These are phyloP conservation scores for Fistularia commersonii DNA, from an alignment of 2,797 vertebrate species.

Conservation along the genomic window DNA sequence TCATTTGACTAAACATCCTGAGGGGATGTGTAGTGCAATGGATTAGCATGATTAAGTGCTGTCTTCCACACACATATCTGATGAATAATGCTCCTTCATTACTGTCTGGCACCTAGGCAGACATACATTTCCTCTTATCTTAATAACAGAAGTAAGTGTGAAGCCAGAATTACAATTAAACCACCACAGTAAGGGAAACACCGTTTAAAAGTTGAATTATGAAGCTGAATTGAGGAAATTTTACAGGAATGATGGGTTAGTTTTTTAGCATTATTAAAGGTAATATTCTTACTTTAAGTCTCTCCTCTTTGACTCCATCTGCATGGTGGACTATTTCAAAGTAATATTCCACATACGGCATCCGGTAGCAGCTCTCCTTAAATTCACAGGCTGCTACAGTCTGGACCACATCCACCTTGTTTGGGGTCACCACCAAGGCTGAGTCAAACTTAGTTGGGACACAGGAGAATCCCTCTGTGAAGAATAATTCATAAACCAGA, in stretches of 20 bases:
- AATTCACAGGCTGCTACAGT: constrained; percentile 67
- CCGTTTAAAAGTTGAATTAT: not conserved
- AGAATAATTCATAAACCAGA: constrained; percentile 3
- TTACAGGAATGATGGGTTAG: too few relatives aligned
- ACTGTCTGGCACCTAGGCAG: constrained; percentile 55
- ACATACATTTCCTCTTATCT: constrained; percentile 54
- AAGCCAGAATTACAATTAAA: constrained; percentile 32
- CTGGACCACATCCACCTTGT: constrained; percentile 68
- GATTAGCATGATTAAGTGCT: constrained; percentile 53
- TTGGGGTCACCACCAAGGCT: constrained; percentile 70
- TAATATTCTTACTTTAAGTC: constrained; percentile 65
- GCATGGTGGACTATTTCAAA: constrained; percentile 63
- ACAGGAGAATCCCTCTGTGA: constrained; percentile 74
- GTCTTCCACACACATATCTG: constrained; percentile 39
- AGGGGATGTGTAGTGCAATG: constrained; percentile 26
- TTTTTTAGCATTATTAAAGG: not conserved
- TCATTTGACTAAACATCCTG: constrained; percentile 16
- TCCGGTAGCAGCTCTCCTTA: constrained; percentile 72
- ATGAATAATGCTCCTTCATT: constrained; percentile 67
- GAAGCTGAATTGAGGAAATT: too few relatives aligned
- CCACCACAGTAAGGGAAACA: not conserved
- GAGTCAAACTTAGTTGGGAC: constrained; percentile 76
- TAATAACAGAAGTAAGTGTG: constrained; percentile 36
- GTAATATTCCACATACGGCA: constrained; percentile 73
- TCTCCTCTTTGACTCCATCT: constrained; percentile 66